Evolutionary conservation across 35 echinoderm and acorn worm species (phyloP), one percentile per base, ranked within the genome.

Genomic region (Heliocidaris erythrogramma): DNA sequence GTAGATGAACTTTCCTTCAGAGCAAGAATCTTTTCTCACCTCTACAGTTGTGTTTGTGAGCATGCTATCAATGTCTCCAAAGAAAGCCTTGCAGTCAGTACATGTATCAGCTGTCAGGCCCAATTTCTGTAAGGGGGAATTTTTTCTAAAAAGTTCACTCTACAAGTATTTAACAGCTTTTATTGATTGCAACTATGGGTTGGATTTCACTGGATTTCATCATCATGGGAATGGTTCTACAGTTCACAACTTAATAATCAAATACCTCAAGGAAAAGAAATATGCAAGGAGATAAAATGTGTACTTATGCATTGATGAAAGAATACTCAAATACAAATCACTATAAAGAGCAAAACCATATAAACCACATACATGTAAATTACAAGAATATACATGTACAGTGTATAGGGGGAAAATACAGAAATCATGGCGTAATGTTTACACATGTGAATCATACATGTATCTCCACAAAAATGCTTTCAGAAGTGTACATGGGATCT

Each of bases 31-130:
- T 71, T 21, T 5, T 7, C 94, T 31, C 47, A 94, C 94, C 65
- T 94, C 8, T 30, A 85, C 85, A 32, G 94, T 94, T 16, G 4
- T 4, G 49, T 94, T 94, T 71, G 86, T 94, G 49, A 94, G 94
- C 71, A 94, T 85, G 50, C 61, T 49, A 7, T 94, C 48, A 86
- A 94, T 30, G 48, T 94, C 94, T 30, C 17, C 47, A 50, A 94
- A 48, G 94, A 94, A 86, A 47, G 60, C n/a, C 42, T 94, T 86
- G 69, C 94, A 94, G 85, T 94, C 71, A 32, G 84, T 86, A 31
- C 94, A 94, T 7, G 65, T 3, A 7, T 78, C 65, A 21, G 65
- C 65, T 1, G 27, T 21, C 6, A 78, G 65, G 65, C 18, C 18
- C 65, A 78, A 27, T 21, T n/a, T 78, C 65, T 78, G 65, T 78